A percentile compares a stretch with the other conserved stretches of the same genome.
These are phyloP conservation scores for Aporophyla nigra DNA, from an alignment of 2,888 invertebrate genomes.

Conservation along the genomic window DNA sequence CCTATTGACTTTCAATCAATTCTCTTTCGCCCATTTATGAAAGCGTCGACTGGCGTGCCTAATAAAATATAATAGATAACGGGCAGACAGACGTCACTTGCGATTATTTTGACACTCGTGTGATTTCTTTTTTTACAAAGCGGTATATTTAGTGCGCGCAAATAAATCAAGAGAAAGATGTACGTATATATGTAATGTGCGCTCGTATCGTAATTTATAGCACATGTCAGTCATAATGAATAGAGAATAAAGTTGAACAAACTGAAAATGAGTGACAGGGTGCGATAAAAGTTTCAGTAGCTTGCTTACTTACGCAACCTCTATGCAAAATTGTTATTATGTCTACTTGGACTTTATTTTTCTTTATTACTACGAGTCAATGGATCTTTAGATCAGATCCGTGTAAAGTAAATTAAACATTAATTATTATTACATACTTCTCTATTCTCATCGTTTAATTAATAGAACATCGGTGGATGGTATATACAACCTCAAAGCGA, in stretches of 20 bases:
- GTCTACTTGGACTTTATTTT: not conserved
- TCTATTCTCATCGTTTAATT: not conserved
- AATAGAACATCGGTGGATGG: conserved; percentile 1
- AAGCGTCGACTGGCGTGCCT: conserved; percentile 45
- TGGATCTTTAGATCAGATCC: not conserved
- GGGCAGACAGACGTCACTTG: conserved; percentile 36
- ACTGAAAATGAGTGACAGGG: conserved; percentile 36
- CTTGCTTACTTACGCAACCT: conserved; percentile 18
- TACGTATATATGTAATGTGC: conserved; percentile 44
- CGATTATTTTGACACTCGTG: conserved; percentile 40
- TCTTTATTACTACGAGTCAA: not conserved
- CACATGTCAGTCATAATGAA: conserved; percentile 30
- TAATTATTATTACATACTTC: not conserved
- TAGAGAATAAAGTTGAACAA: conserved; percentile 42
- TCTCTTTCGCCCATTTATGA: conserved; percentile 70
- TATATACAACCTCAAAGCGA: not conserved
- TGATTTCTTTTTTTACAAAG: conserved; percentile 44
- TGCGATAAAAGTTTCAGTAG: conserved; percentile 41
- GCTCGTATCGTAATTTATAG: conserved; percentile 46
- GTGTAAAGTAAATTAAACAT: not conserved
- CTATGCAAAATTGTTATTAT: not conserved
- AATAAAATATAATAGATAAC: conserved; percentile 56
- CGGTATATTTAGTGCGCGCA: conserved; percentile 23
- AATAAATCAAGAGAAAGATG: conserved; percentile 51
- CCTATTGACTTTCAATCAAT: conserved; percentile 82